Conservation (phyloP, 2,888 invertebrate species). For the Nephrotoma guestfalica region DNA sequence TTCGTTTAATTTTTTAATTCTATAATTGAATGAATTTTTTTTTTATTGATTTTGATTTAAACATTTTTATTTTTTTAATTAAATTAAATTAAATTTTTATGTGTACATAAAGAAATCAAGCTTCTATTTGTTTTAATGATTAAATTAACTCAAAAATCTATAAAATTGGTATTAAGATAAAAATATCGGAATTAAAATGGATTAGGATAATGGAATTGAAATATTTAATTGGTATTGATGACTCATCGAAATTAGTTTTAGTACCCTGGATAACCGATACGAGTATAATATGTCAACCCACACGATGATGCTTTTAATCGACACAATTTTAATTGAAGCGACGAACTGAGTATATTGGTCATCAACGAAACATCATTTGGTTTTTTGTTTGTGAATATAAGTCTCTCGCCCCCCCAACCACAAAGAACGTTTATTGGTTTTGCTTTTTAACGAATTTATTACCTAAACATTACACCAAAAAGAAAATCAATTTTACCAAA, state of each 20-base stretch:
- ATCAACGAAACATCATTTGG: neutral
- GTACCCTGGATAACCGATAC: neutral
- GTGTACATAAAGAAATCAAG: neutral
- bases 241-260: neutral
- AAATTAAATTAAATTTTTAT: neutral
- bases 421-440: neutral
- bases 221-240: neutral
- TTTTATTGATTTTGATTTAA: neutral
- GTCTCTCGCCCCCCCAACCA: no score
- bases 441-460: neutral
- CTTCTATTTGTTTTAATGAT: neutral
- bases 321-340: neutral
- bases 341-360: neutral
- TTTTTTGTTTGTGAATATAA: neutral
- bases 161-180: neutral
- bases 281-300: neutral
- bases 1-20: neutral
- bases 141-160: neutral
- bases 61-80: neutral
- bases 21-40: neutral
- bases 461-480: neutral
- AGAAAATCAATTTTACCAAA: neutral
- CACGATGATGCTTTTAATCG: neutral
- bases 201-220: neutral
- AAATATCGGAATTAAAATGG: neutral